Percentiles rank a stretch among this genome's conserved stretches.
Conservation (phyloP, 2,113 vertebrate species). For the Xyliphius kryptos region DNA sequence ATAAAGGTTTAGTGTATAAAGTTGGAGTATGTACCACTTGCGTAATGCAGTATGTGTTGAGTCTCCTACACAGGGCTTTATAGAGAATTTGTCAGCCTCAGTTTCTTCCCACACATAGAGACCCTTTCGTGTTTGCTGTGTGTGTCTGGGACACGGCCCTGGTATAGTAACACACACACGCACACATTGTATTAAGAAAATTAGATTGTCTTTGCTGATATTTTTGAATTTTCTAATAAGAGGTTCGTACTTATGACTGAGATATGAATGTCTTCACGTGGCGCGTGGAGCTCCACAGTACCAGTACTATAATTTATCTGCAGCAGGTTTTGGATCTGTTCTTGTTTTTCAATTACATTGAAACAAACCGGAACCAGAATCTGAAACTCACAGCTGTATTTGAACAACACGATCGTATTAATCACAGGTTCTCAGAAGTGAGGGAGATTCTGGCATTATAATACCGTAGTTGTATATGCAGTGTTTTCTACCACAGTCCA, state of each 20-base stretch:
- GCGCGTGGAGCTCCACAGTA: conserved; percentile 27
- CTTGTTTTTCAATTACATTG: conserved; percentile 40
- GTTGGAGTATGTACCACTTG: conserved; percentile 61
- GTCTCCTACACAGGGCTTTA: conserved; percentile 62
- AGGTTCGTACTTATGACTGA: conserved; percentile 51
- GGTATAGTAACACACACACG: conserved; percentile 51
- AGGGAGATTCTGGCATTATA: too few species aligned
- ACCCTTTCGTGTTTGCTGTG: conserved; percentile 59
- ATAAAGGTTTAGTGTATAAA: neutral
- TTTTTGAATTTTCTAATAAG: too few species aligned
- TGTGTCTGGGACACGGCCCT: conserved; percentile 55
- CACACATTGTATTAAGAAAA: neutral
- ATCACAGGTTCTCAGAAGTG: too few species aligned
- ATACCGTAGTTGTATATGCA: too few species aligned
- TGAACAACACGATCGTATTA: conserved; percentile 32
- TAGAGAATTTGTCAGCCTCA: conserved; percentile 47
- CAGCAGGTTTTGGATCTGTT: conserved; percentile 43
- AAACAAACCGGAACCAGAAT: conserved; percentile 46
- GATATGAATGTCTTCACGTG: conserved; percentile 50
- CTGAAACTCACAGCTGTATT: conserved; percentile 59
- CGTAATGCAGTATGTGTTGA: conserved; percentile 51
- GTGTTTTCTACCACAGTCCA: too few species aligned
- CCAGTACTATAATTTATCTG: conserved; percentile 38
- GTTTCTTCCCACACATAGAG: conserved; percentile 68
- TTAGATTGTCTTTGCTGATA: too few species aligned